These are phyloP conservation scores for Globodera ellingtonae DNA, from an alignment of 1,140 invertebrate species.

Conservation along the genomic window DNA sequence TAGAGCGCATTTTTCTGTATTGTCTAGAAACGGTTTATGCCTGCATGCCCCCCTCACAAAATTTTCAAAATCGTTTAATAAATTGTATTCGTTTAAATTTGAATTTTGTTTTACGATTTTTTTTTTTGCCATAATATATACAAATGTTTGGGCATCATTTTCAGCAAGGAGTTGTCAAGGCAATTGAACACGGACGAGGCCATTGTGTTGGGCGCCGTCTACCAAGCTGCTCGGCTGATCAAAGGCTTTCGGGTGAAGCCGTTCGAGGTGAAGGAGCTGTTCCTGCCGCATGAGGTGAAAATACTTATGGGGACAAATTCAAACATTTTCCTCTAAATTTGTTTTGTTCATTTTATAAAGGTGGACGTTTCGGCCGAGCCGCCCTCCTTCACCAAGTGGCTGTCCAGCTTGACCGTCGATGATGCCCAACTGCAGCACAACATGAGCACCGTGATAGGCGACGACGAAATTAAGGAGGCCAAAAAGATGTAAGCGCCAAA, in stretches of 20 bases:
- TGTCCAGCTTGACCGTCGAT: conserved; percentile 62
- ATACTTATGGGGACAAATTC: background rate
- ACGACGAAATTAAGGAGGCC: conserved; percentile 15
- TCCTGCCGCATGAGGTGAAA: background rate
- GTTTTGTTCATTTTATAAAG: too few species aligned
- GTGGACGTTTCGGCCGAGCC: too few species aligned
- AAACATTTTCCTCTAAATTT: too few species aligned
- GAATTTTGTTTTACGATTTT: background rate
- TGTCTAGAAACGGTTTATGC: too few species aligned
- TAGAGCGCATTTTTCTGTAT: too few species aligned
- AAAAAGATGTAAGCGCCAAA: background rate
- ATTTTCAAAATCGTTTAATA: too few species aligned
- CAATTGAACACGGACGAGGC: conserved; percentile 94
- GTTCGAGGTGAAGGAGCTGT: conserved; percentile 2
- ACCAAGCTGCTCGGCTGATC: conserved; percentile 91
- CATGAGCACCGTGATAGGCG: conserved; percentile 63
- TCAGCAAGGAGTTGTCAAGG: too few species aligned
- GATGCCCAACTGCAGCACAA: conserved; percentile 68
- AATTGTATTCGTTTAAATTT: background rate
- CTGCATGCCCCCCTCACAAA: too few species aligned
- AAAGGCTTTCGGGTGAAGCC: conserved; percentile 89
- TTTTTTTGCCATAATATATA: too few species aligned
- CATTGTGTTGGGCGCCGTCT: conserved; percentile 91
- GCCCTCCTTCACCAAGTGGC: conserved; percentile 86
- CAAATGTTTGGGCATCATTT: too few species aligned